A percentile compares a stretch with the other conserved stretches of the same genome.
phyloP scores from a whole-genome alignment of 2,113 vertebrate species.

The Phasianus colchicus region DNA sequence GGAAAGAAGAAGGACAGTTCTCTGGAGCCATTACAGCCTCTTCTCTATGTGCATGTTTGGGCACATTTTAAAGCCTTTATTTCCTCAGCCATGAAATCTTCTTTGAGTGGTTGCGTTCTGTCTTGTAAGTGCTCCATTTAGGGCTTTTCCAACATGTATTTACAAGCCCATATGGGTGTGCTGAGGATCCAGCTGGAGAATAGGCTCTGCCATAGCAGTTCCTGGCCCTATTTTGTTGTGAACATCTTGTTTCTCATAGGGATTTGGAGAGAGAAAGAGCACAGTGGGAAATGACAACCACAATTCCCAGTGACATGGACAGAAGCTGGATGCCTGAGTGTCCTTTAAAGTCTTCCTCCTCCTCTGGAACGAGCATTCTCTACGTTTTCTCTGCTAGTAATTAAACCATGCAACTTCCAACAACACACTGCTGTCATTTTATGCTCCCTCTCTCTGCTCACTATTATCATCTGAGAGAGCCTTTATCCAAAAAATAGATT shows the following conservation, averaged over 20 bases:
- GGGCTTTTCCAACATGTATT: conserved; percentile 69
- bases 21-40: conserved; percentile 33
- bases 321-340: background rate
- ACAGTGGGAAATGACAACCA: background rate
- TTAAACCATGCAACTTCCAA: background rate
- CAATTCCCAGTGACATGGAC: background rate
- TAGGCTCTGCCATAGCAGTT: conserved; percentile 47
- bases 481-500: background rate
- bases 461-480: background rate
- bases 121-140: conserved; percentile 69
- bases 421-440: background rate
- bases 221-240: conserved; percentile 39
- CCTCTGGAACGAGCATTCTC: background rate
- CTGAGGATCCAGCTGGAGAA: conserved; percentile 49
- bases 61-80: conserved; percentile 30
- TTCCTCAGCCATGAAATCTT: conserved; percentile 42
- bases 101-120: conserved; percentile 44
- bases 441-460: background rate
- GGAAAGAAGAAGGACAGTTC: conserved; percentile 32
- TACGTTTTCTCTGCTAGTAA: background rate
- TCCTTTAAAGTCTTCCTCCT: conserved; percentile 14
- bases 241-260: conserved; percentile 34
- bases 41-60: background rate
- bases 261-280: background rate
- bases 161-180: conserved; percentile 66